Evolutionary conservation across 2,888 invertebrate genomes (phyloP), one percentile per base, ranked within the genome.

Genomic region (Xylota sylvarum): DNA sequence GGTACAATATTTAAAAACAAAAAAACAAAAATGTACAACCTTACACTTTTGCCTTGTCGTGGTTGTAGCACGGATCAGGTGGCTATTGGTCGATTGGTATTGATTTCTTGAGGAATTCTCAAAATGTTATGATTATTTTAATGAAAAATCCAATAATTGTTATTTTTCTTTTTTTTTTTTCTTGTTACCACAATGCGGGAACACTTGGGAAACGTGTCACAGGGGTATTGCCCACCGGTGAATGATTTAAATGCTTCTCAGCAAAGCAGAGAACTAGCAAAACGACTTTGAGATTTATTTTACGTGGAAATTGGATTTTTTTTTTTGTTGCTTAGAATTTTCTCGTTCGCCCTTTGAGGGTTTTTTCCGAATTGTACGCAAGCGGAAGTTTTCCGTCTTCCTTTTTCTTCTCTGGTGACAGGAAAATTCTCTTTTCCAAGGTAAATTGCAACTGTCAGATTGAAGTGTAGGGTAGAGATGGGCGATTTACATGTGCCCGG

Each of bases 41-140:
- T 14, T 19, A 32, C 43, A 27, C 12, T 12, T 30, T 56, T 32
- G 35, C n/a, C 37, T 4, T 19, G 4, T 43, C 5, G 10, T 0
- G 6, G 19, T 35, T 40, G n/a, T 17, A 35, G 35, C 32, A 65
- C 62, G 5, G n/a, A 2, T 62, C 10, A n/a, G 35, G 50, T 9
- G 50, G 60, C 40, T 30, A 14, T 52, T 70, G 32, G 40, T 35
- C 30, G 48, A 37, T n/a, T 67, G 37, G n/a, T 70, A 80, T 85
- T 74, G 80, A 85, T 85, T 85, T 80, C 19, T 83, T 73, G 48
- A 55, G 9, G 1, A 30, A 17, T 23, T 58, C n/a, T 9, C 4
- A 17, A 4, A 74, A 23, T 55, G 46, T 32, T 4, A 35, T 50
- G 65, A 65, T 65, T 43, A 50, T 32, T 27, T 32, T 23, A 23